These are phyloP conservation scores for Nothocercus nigrocapillus DNA, from an alignment of 2,113 vertebrate species.

Conservation along the genomic window DNA sequence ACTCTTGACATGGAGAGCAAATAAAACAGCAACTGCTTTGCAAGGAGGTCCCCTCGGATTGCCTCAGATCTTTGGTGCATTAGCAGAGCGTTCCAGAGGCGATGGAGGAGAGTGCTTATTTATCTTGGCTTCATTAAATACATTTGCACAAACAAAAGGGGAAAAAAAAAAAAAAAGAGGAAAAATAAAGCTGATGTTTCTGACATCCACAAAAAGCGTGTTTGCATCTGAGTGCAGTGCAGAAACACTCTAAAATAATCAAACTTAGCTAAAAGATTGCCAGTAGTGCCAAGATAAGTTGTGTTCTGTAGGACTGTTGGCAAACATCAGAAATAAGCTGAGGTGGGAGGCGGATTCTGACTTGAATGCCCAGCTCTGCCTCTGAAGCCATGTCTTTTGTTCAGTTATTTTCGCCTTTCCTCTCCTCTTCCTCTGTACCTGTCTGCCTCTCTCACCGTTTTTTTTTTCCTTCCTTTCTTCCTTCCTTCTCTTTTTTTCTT, in stretches of 20 bases:
- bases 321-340: background rate
- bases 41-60: constrained; percentile 1
- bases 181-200: background rate
- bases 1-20: background rate
- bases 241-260: background rate
- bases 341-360: background rate
- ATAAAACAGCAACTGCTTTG: constrained; percentile 31
- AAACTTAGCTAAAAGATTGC: background rate
- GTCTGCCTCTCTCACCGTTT: background rate
- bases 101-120: constrained; percentile 3
- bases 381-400: background rate
- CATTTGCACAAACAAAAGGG: background rate
- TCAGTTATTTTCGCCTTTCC: background rate
- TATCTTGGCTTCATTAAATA: constrained; percentile 21
- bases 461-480: background rate
- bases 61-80: constrained; percentile 23
- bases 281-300: background rate
- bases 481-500: background rate
- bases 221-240: background rate
- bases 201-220: background rate
- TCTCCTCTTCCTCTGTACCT: background rate
- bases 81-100: constrained; percentile 8
- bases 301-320: background rate
- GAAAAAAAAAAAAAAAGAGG: no score
- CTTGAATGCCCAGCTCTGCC: background rate